Evolutionary conservation across 1,140 invertebrate genomes (phyloP).

Genomic region (Meloidogyne chitwoodi): DNA sequence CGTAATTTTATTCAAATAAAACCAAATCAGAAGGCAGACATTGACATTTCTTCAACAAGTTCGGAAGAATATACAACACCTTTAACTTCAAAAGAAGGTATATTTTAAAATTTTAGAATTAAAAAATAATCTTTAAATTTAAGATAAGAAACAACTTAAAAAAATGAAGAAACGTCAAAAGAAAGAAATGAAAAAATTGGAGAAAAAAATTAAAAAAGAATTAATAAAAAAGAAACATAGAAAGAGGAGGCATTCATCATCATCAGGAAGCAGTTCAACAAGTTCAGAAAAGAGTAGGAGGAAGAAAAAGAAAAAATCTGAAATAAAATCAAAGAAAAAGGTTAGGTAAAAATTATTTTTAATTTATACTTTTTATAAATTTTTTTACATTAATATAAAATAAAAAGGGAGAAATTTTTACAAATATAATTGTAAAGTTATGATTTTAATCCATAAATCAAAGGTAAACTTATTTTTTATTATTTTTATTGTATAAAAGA

Average conservation of each 20-base stretch:
- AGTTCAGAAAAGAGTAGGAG: neutral
- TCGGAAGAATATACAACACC: conserved; percentile 35
- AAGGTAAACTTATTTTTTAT: too few species aligned
- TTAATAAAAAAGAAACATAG: conserved; percentile 14
- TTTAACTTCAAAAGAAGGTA: conserved; percentile 26
- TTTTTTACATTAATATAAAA: too few species aligned
- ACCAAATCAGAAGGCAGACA: conserved; percentile 24
- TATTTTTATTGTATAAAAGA: too few species aligned
- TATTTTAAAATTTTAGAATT: too few species aligned
- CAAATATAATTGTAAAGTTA: too few species aligned
- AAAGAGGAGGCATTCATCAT: conserved; percentile 20
- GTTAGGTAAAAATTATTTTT: neutral
- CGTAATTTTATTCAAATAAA: conserved; percentile 36
- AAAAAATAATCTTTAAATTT: too few species aligned
- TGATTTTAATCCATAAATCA: too few species aligned
- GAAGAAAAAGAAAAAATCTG: neutral
- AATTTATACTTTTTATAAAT: conserved; percentile 3
- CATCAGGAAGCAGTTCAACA: neutral
- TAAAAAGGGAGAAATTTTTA: too few species aligned
- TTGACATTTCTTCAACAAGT: conserved; percentile 35
- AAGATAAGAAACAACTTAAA: conserved; percentile 19
- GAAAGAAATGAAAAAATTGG: conserved; percentile 25
- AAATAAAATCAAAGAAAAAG: conserved; percentile 7
- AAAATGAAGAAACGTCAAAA: conserved; percentile 24
- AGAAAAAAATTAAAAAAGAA: conserved; percentile 25